Evolutionary conservation across 2,113 vertebrate genomes (phyloP), one percentile per base, ranked within the genome.

Genomic region (Rhombomys opimus): DNA sequence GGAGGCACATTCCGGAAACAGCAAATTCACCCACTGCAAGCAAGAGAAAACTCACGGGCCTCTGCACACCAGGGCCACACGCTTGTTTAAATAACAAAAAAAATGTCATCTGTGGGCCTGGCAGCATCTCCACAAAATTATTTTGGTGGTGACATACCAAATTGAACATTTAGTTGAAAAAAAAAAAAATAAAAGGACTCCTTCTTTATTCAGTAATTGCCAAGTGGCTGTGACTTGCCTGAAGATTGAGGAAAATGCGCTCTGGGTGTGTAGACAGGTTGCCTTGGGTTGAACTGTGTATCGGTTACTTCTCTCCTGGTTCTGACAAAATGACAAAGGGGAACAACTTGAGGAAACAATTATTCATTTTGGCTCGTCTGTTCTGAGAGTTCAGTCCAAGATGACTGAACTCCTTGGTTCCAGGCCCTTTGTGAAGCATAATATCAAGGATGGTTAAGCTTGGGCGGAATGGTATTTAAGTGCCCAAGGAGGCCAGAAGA

Each of bases 51-150:
- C 8, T 72, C 59, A 14, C 0, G 78, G 67, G 23, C 41, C n/a
- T 89, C 76, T 77, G 63, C 50, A 65, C 41, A 90, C 9, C 1
- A 27, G n/a, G n/a, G 38, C 92, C 61, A 88, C 17, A 65, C 52
- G 7, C 32, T 67, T 80, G 22, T 91, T 93, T 77, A 68, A 88
- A 84, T 90, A 87, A 57, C 23, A 88, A 89, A 57, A 90, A 70
- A 57, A 90, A 70, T 25, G 14, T 88, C 80, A 89, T 63, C 13
- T 32, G 35, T 82, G 8, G 73, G n/a, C 32, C 68, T 86, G 27
- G 54, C 2, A 68, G 76, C 20, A 81, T 76, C 52, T 52, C 80
- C 54, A 90, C 46, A 90, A 87, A 91, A 90, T 87, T 52, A 67
- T 70, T 95, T 82, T 67, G 84, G 17, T 63, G 90, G 13, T 82